Conservation (phyloP, 2,888 invertebrate genomes). For the Axea sp. region DNA sequence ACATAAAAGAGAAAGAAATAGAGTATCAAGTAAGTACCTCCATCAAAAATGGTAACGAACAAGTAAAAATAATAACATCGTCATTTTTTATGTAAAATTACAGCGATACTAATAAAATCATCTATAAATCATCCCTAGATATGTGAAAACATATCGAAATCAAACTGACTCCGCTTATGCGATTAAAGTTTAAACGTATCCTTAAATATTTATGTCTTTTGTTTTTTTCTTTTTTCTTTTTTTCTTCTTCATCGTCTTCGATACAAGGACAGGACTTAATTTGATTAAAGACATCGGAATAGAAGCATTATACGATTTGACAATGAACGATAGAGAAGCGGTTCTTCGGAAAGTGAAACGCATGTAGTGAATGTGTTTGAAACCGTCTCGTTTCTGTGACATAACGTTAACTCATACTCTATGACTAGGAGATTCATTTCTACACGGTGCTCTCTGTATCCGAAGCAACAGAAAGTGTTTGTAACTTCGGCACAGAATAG, state of each 20-base stretch:
- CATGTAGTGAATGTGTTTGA: slow-evolving; percentile 12
- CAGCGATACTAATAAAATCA: neutral
- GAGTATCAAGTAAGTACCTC: slow-evolving; percentile 38
- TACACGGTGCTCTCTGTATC: slow-evolving; percentile 77
- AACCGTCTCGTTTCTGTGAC: slow-evolving; percentile 33
- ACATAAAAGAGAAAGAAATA: slow-evolving; percentile 18
- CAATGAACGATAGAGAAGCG: slow-evolving; percentile 40
- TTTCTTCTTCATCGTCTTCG: slow-evolving; percentile 1
- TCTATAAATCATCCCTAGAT: slow-evolving; percentile 7
- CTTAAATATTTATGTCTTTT: neutral
- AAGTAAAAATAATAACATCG: neutral
- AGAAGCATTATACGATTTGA: slow-evolving; percentile 32
- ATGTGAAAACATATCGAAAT: slow-evolving; percentile 43
- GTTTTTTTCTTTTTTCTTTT: slow-evolving; percentile 9
- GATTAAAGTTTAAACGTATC: slow-evolving; percentile 14
- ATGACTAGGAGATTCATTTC: slow-evolving; percentile 72
- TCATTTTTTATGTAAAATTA: slow-evolving; percentile 7
- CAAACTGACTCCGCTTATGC: slow-evolving; percentile 44
- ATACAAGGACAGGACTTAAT: slow-evolving; percentile 19
- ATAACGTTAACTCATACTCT: slow-evolving; percentile 64
- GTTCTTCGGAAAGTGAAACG: slow-evolving; percentile 24
- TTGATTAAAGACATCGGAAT: slow-evolving; percentile 33
- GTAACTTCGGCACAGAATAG: slow-evolving; percentile 78
- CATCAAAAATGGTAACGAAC: slow-evolving; percentile 11
- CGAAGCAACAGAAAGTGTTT: slow-evolving; percentile 76